phyloP scores from a whole-genome alignment of 2,888 invertebrate species.

The Lissonota sp. region DNA sequence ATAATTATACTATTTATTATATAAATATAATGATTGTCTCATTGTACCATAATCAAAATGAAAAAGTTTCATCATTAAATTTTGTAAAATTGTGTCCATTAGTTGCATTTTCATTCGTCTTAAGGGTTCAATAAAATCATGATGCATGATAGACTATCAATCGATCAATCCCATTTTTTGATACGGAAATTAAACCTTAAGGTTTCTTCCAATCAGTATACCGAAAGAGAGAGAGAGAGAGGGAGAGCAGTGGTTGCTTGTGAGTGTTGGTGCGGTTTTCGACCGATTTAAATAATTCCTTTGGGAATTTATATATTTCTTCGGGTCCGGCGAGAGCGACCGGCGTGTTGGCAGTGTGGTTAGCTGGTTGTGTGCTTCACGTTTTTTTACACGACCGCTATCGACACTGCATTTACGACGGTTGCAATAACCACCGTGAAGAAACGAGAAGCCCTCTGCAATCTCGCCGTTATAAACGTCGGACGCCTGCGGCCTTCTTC shows the following conservation, averaged over 20 bases:
- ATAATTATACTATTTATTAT: too few species aligned
- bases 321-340: constrained; percentile 73
- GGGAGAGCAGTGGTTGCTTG: constrained; percentile 13
- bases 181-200: not conserved
- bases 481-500: constrained; percentile 1
- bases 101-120: too few species aligned
- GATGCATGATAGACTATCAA: too few species aligned
- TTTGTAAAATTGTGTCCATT: too few species aligned
- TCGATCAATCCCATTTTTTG: too few species aligned
- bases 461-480: constrained; percentile 31
- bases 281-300: constrained; percentile 22
- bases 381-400: constrained; percentile 93
- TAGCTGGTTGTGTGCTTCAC: constrained; percentile 97
- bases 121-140: too few species aligned
- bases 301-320: constrained; percentile 23
- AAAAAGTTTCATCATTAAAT: too few species aligned
- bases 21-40: too few species aligned
- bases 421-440: constrained; percentile 73
- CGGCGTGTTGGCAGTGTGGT: constrained; percentile 99
- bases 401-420: constrained; percentile 95
- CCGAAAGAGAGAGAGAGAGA: not conserved
- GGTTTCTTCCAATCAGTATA: not conserved
- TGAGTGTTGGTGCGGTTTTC: constrained; percentile 7
- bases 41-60: too few species aligned
- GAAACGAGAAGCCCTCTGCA: constrained; percentile 44